Percentiles rank a stretch among this genome's conserved stretches.
Evolutionary conservation across 2,113 vertebrate genomes (phyloP).

Genomic region (Solea solea): DNA sequence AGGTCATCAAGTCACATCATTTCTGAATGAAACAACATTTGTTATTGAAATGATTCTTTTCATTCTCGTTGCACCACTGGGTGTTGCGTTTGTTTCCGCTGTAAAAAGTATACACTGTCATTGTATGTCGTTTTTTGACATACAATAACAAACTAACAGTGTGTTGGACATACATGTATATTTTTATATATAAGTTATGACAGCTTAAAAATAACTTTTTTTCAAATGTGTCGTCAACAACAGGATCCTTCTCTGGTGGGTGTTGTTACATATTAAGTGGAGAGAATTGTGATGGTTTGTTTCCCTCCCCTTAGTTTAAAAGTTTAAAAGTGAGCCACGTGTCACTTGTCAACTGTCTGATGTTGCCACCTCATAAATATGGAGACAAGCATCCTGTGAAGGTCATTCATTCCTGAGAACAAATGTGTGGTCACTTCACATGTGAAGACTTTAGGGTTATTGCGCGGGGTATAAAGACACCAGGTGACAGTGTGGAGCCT

Average conservation of each 20-base stretch:
- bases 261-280: conserved; percentile 2
- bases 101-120: conserved; percentile 4
- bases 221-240: no score
- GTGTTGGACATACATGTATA: background rate
- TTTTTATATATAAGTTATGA: conserved; percentile 30
- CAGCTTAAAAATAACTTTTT: background rate
- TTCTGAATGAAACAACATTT: no score
- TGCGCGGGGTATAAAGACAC: conserved; percentile 53
- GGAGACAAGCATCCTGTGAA: conserved; percentile 42
- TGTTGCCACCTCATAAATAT: conserved; percentile 48
- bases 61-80: background rate
- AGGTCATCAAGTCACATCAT: no score
- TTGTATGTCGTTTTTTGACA: conserved; percentile 28
- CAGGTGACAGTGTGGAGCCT: conserved; percentile 23
- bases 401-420: conserved; percentile 27
- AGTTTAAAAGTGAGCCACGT: conserved; percentile 39
- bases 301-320: no score
- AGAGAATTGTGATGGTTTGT: conserved; percentile 17
- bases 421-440: conserved; percentile 49
- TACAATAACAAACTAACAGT: conserved; percentile 1
- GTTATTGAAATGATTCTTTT: no score
- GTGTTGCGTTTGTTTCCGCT: conserved; percentile 3
- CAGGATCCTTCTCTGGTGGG: background rate
- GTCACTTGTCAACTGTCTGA: conserved; percentile 39
- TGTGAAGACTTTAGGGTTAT: conserved; percentile 62